These are phyloP conservation scores for Melolontha melolontha DNA, from an alignment of 2,888 invertebrate genomes.

Conservation along the genomic window DNA sequence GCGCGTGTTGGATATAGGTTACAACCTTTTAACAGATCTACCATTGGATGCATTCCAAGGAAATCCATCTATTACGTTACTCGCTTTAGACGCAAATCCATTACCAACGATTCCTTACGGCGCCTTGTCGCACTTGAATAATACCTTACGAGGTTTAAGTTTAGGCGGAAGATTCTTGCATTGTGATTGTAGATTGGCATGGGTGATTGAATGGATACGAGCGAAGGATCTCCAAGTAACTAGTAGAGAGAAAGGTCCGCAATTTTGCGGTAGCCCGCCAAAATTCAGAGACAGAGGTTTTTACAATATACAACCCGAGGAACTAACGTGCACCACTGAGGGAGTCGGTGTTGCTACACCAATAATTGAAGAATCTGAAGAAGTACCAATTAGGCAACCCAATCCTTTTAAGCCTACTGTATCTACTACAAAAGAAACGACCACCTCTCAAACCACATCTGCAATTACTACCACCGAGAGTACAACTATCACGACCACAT, in stretches of 20 bases:
- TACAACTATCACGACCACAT: constrained; percentile 51
- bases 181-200: constrained; percentile 88
- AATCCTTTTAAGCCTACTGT: constrained; percentile 57
- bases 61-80: constrained; percentile 85
- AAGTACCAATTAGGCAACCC: constrained; percentile 51
- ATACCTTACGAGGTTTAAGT: constrained; percentile 86
- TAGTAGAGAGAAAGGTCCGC: constrained; percentile 90
- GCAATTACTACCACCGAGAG: constrained; percentile 54
- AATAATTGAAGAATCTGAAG: constrained; percentile 51
- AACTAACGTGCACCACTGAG: constrained; percentile 71
- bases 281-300: constrained; percentile 85
- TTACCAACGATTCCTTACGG: constrained; percentile 84
- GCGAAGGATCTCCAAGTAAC: constrained; percentile 91
- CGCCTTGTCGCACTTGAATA: constrained; percentile 83
- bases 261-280: constrained; percentile 89
- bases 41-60: constrained; percentile 84
- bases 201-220: constrained; percentile 93
- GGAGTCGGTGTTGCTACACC: constrained; percentile 68
- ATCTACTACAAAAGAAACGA: constrained; percentile 54
- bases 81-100: constrained; percentile 93
- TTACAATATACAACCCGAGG: constrained; percentile 87
- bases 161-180: constrained; percentile 89
- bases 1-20: constrained; percentile 91
- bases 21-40: constrained; percentile 86
- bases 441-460: constrained; percentile 58